Evolutionary conservation across 2,113 vertebrate genomes (phyloP).

Genomic region (Plecotus auritus): DNA sequence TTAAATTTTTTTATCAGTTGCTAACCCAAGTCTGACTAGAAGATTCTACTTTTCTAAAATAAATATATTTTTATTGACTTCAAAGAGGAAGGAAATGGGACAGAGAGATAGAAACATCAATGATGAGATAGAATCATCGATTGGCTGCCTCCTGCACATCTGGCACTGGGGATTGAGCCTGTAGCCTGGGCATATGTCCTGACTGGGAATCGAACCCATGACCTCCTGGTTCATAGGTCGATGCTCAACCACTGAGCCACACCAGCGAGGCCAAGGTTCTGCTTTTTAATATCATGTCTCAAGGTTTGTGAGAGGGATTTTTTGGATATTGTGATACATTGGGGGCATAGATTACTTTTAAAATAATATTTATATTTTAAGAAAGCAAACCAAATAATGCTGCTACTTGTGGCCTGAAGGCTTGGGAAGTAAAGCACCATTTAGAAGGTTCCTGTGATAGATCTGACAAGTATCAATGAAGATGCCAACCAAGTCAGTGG

Average conservation of each 20-base stretch:
- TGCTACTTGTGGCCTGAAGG: neutral
- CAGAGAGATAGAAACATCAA: too few species aligned
- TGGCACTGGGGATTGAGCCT: neutral
- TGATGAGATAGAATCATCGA: too few species aligned
- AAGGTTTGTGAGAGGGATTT: neutral
- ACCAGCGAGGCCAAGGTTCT: neutral
- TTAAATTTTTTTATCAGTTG: neutral
- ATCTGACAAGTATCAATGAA: neutral
- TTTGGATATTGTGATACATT: neutral
- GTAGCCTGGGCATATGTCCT: neutral
- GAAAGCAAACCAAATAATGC: neutral
- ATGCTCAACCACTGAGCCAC: neutral
- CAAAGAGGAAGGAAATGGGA: too few species aligned
- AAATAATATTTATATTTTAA: conserved; percentile 11
- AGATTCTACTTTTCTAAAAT: neutral
- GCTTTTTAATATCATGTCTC: neutral
- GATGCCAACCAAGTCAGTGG: neutral
- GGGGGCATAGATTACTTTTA: neutral
- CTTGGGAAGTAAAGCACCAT: neutral
- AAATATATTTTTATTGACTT: too few species aligned
- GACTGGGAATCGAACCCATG: neutral
- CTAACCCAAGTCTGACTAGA: neutral
- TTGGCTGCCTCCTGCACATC: neutral
- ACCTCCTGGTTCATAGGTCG: neutral
- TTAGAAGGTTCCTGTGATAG: neutral